Conservation (phyloP, 1,140 invertebrate species). For the Aphaenogaster floridana region DNA sequence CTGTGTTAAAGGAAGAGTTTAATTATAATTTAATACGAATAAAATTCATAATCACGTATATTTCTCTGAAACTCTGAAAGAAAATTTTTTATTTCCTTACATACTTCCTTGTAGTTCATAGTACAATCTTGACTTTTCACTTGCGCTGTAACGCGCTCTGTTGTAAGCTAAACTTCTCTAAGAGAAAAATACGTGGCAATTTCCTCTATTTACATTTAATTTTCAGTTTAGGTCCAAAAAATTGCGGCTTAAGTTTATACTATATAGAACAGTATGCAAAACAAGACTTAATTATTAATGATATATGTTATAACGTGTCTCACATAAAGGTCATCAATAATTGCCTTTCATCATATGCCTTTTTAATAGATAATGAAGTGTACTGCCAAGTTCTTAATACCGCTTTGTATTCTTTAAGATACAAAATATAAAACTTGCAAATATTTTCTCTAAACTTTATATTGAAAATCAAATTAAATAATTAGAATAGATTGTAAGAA, state of each 20-base stretch:
- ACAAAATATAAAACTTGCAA: not conserved
- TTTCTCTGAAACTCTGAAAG: not conserved
- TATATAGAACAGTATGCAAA: slow-evolving; percentile 1
- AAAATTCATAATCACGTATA: slow-evolving; percentile 12
- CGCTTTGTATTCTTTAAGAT: not conserved
- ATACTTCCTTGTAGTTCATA: not conserved
- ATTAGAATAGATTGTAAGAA: no score
- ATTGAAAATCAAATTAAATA: no score
- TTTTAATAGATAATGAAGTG: not conserved
- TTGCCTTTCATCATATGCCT: not conserved
- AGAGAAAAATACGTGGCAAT: slow-evolving; percentile 33
- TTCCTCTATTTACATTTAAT: slow-evolving; percentile 75
- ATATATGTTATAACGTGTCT: not conserved
- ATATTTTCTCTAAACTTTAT: no score
- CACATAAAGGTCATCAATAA: not conserved
- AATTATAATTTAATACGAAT: not conserved
- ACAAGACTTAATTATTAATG: not conserved
- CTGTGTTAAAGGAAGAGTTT: not conserved
- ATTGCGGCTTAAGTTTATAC: slow-evolving; percentile 5
- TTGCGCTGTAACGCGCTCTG: not conserved
- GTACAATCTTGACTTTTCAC: slow-evolving; percentile 5
- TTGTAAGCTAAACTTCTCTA: not conserved
- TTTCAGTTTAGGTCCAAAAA: slow-evolving; percentile 71
- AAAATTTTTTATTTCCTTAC: not conserved
- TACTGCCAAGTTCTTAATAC: not conserved